Percentiles rank a stretch among this genome's conserved stretches.
phyloP scores from a whole-genome alignment of 2,888 invertebrate genomes.

The Beris morrisii region DNA sequence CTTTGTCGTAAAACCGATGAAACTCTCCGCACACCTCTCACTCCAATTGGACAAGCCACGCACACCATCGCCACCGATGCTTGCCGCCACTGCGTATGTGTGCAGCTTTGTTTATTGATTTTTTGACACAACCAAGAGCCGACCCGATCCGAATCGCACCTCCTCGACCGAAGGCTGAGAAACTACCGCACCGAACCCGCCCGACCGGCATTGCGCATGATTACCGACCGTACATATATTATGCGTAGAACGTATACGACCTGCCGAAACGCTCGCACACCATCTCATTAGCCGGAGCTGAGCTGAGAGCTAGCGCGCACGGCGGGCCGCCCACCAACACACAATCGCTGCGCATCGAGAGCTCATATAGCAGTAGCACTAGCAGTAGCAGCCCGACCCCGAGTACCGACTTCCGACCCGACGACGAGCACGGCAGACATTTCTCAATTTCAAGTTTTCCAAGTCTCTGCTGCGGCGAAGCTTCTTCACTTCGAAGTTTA shows the following conservation, averaged over 20 bases:
- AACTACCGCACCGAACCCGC: background rate
- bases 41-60: background rate
- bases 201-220: background rate
- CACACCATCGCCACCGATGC: background rate
- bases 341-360: no score
- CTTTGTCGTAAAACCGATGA: no score
- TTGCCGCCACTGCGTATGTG: background rate
- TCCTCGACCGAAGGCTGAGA: background rate
- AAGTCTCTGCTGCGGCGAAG: slow-evolving; percentile 17
- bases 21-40: no score
- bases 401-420: background rate
- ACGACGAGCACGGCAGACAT: slow-evolving; percentile 21
- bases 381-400: no score
- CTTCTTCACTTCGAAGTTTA: slow-evolving; percentile 6
- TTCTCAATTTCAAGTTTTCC: slow-evolving; percentile 26
- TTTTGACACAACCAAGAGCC: slow-evolving; percentile 5
- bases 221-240: background rate
- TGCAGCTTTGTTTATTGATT: slow-evolving; percentile 27
- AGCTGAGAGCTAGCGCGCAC: no score
- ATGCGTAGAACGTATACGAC: background rate
- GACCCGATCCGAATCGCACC: background rate
- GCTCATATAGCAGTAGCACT: no score
- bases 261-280: slow-evolving; percentile 13
- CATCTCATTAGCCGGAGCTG: background rate
- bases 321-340: no score